Percentiles rank a stretch among this genome's conserved stretches.
phyloP scores from a whole-genome alignment of 2,113 vertebrate species.

The Ramphastos sulfuratus region DNA sequence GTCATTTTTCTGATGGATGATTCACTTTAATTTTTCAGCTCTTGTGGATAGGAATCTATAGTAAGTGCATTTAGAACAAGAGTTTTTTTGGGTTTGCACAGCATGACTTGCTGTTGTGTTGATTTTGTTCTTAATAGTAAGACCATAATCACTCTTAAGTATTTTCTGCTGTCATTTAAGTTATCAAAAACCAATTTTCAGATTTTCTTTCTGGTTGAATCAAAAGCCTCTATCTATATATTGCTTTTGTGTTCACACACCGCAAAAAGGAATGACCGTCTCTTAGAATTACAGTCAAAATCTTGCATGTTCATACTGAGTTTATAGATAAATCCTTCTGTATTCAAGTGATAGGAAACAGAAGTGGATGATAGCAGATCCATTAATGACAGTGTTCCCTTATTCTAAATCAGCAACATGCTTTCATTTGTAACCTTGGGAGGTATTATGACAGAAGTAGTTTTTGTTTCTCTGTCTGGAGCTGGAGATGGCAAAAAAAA shows the following conservation, averaged over 20 bases:
- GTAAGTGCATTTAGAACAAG: neutral
- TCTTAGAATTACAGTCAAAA: neutral
- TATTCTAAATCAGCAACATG: neutral
- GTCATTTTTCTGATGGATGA: neutral
- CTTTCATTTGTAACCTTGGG: neutral
- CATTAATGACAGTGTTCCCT: neutral
- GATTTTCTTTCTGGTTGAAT: neutral
- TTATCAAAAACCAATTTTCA: neutral
- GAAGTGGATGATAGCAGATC: neutral
- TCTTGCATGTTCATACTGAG: neutral
- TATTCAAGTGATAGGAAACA: neutral
- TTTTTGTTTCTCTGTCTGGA: neutral
- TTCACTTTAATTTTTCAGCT: neutral
- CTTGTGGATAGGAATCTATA: neutral
- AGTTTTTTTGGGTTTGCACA: neutral
- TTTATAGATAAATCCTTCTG: neutral
- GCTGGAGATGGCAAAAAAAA: neutral
- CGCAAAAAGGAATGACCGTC: neutral
- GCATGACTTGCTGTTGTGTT: neutral
- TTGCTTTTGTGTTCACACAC: neutral
- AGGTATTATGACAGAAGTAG: neutral
- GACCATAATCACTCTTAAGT: neutral
- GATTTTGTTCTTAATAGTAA: neutral
- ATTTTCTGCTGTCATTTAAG: neutral
- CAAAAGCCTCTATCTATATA: neutral